These are phyloP conservation scores for Nephila pilipes DNA, from an alignment of 1,140 invertebrate genomes.

Conservation along the genomic window DNA sequence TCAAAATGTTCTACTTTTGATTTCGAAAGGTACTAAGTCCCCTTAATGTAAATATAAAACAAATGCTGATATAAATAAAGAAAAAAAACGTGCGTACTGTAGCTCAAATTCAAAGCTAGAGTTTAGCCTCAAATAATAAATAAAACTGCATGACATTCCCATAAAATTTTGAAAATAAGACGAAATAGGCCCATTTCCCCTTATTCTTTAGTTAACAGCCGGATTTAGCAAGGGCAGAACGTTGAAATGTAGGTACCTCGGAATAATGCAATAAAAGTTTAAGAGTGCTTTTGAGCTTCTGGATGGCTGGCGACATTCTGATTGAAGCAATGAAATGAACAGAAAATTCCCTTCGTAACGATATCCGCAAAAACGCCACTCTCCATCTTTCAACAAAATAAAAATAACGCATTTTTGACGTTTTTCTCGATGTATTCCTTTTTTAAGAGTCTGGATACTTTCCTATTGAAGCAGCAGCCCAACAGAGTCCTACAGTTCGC, in stretches of 20 bases:
- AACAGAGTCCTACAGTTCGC: constrained; percentile 12
- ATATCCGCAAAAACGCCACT: constrained; percentile 7
- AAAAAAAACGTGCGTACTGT: too few species aligned
- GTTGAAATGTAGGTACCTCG: neutral
- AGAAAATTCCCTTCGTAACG: constrained; percentile 9
- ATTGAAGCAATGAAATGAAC: constrained; percentile 16
- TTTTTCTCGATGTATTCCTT: constrained; percentile 7
- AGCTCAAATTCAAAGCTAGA: too few species aligned
- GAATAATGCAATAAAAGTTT: neutral
- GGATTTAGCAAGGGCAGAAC: neutral
- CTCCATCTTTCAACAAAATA: neutral
- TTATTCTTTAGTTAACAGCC: neutral
- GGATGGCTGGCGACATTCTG: neutral
- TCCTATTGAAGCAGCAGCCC: neutral
- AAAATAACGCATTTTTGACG: neutral
- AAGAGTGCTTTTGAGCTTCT: neutral
- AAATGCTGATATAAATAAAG: too few species aligned
- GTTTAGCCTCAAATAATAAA: too few species aligned
- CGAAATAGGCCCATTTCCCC: neutral
- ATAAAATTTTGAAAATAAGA: neutral
- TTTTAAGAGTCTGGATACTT: neutral
- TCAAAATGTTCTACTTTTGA: too few species aligned
- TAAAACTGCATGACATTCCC: too few species aligned
- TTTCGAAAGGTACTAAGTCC: too few species aligned
- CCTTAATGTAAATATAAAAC: too few species aligned